Base-by-base conservation (phyloP, 1,140 invertebrate genomes). In the Rhizoglyphus robini region DNA sequence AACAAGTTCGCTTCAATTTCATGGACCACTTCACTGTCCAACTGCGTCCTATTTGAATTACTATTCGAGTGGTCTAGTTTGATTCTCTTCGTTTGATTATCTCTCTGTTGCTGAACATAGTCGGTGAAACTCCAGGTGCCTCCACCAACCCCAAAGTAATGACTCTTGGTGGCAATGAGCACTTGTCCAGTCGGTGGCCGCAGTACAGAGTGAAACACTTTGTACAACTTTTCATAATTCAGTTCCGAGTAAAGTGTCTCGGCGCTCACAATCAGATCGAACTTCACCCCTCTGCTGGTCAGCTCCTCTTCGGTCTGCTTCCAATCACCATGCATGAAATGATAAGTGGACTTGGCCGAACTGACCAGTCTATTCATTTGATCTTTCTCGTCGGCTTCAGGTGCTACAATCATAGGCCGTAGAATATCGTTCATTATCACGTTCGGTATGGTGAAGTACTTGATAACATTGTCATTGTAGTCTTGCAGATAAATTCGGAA, bases 141-240 rank as follows among this genome's bases (percentile, higher is more conserved):
- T 67, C 90, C 90, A 38, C 90, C 90, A 49, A 92, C 87, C 67
- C 90, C 90, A 81, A 93, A 93, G 76, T 94, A 94, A 76, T 85
- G 83, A 8, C 80, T 83, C 79, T 94, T 94, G 0, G 85, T 88
- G 65, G 88, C 88, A 61, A 68, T 48, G 15, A 77, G 79, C 76
- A 84, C 79, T 46, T 76, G 70, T 48, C 90, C 90, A 73, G 78
- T 70, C 49, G 76, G 70, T 69, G 82, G 84, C 1, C 13, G 30
- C 20, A 93, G 73, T 63, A 79, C 78, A 32, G 77, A 72, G 71
- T 83, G 77, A 69, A 93, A 84, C 47, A 89, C 74, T 47, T 83
- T 70, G 49, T 83, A 77, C 0, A 94, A 72, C 74, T 90, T 92
- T 29, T 75, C 69, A 73, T 93, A 86, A 77, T 88, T 88, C 0